Base-by-base conservation (phyloP, 2,797 vertebrate species). In the Gallirallus australis region DNA sequence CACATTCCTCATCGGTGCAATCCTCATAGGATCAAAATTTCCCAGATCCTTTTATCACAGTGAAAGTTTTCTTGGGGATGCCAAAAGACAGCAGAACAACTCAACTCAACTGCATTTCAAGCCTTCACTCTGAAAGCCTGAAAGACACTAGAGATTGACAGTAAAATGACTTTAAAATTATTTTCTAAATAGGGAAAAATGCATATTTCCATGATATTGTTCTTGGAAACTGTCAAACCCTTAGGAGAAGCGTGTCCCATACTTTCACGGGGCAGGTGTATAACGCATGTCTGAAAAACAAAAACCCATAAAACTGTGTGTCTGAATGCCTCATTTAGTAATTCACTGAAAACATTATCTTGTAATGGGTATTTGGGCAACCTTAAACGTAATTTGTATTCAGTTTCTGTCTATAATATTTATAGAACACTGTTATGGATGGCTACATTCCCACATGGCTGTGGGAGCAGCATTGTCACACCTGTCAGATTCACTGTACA, bases 161-260 rank as follows among this genome's bases (percentile, higher is more conserved):
- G 60, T 71, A 84, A 94, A 96, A 94, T 71, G 7, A 82, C 31
- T 92, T 81, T 7, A 21, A 88, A 94, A 86, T 86, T 78, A 63
- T 93, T 92, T 94, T 87, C 48, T 82, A 85, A 75, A 39, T 81
- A 82, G 63, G 30, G 35, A 77, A 73, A 56, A 66, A 7, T 60
- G 4, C 73, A 15, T 73, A 16, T 56, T 94, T 94, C 48, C 7
- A 57, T 66, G 35, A 63, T 77, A 64, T 40, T 42, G 7, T 52
- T 94, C 48, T 92, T 81, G 37, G 64, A 90, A 94, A 80, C 57
- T 70, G 45, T 73, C 68, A 95, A 93, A 86, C 15, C 19, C 24
- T 50, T 37, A 80, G 45, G 19, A 86, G 71, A 93, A 92, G 48
- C 15, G 28, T 86, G 18, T 31, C 77, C 59, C 1, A 7, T 79